Conservation (phyloP, 2,888 invertebrate genomes). For the Cephus runcator region DNA sequence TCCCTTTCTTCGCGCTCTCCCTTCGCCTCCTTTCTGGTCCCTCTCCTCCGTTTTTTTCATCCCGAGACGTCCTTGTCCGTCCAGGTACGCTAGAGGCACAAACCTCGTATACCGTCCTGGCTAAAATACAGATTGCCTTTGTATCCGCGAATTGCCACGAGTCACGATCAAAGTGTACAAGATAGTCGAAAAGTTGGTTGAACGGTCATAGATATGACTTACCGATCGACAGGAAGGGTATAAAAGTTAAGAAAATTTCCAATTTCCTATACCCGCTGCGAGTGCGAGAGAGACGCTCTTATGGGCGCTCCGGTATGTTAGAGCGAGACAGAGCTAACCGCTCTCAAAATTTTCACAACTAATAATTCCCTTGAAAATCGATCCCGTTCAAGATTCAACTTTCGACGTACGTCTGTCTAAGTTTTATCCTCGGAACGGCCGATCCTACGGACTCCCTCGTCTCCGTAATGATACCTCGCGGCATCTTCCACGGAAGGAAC, state of each 20-base stretch:
- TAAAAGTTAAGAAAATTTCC: too few species aligned
- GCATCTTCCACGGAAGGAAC: not conserved
- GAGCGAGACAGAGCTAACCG: not conserved
- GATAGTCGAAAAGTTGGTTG: not conserved
- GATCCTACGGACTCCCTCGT: not conserved
- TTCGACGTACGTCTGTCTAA: not conserved
- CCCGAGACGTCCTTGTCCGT: not conserved
- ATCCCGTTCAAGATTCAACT: not conserved
- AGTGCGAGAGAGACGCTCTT: too few species aligned
- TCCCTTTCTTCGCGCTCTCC: not conserved
- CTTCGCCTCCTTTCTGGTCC: constrained; percentile 3
- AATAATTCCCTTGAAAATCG: not conserved
- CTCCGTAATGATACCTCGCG: not conserved
- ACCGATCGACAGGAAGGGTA: not conserved
- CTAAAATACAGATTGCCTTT: not conserved
- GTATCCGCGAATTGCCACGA: not conserved
- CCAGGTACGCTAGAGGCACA: not conserved
- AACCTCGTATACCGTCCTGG: not conserved
- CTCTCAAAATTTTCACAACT: not conserved
- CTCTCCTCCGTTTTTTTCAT: not conserved
- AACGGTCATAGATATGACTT: not conserved
- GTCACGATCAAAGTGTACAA: not conserved
- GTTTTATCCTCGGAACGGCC: not conserved
- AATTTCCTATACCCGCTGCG: too few species aligned
- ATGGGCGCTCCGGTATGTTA: too few species aligned